phyloP scores from a whole-genome alignment of 2,113 vertebrate genomes.

The Heteronetta atricapilla region DNA sequence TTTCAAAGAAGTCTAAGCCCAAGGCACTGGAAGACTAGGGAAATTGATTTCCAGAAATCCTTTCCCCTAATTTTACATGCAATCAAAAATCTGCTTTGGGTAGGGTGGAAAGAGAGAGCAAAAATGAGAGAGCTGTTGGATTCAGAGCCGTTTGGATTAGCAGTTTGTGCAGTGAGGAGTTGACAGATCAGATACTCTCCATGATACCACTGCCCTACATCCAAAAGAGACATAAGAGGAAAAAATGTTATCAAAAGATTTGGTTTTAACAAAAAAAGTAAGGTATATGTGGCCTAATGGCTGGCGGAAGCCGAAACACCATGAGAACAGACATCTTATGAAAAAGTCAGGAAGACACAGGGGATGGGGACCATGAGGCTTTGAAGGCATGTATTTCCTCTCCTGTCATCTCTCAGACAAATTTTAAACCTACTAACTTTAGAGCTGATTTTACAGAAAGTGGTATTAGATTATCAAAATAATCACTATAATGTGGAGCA shows the following conservation, averaged over 20 bases:
- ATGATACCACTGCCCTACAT: neutral
- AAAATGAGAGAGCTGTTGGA: neutral
- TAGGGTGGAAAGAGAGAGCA: neutral
- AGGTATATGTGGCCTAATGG: neutral
- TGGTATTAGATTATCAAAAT: neutral
- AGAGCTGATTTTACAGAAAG: neutral
- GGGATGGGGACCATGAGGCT: rapidly evolving
- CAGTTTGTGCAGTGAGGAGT: neutral
- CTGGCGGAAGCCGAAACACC: neutral
- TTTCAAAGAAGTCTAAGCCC: neutral
- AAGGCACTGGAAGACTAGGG: neutral
- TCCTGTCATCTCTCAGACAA: neutral
- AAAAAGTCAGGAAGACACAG: neutral
- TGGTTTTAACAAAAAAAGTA: neutral
- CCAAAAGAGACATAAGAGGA: neutral
- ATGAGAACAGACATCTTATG: rapidly evolving
- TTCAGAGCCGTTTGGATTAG: neutral
- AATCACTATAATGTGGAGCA: neutral
- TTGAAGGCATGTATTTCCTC: neutral
- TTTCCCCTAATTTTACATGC: neutral
- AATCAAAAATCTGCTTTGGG: neutral
- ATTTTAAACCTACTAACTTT: neutral
- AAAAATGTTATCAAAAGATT: neutral
- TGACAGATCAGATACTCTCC: neutral
- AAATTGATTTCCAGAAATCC: neutral